Conservation (phyloP, 23 tunicate genomes). For the Trididemnum nubilum region DNA sequence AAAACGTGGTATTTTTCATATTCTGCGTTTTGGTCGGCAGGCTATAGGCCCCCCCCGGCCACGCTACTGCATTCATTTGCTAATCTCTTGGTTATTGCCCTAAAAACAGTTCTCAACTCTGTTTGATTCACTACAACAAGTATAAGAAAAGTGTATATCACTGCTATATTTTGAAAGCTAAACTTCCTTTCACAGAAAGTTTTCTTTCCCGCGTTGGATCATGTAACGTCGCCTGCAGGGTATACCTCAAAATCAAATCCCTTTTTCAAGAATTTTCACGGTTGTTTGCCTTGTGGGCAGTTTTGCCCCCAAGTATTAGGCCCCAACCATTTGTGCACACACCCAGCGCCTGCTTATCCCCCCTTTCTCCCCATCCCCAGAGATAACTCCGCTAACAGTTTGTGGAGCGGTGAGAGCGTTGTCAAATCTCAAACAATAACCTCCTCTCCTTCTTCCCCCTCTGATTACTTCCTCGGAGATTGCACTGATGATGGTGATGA, state of each 20-base stretch:
- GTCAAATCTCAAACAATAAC: not conserved
- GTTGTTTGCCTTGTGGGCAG: not conserved
- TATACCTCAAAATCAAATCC: not conserved
- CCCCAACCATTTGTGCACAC: not conserved
- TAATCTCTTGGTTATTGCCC: too few species aligned
- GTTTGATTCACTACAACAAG: not conserved
- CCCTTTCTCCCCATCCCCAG: not conserved
- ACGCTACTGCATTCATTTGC: too few species aligned
- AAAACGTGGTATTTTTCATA: too few species aligned
- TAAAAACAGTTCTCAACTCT: not conserved
- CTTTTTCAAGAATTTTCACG: not conserved
- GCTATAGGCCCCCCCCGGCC: too few species aligned
- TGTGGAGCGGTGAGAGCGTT: not conserved
- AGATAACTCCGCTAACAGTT: not conserved
- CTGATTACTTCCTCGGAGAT: not conserved
- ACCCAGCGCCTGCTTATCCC: not conserved
- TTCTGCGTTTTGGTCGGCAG: too few species aligned
- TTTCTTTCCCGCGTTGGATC: not conserved
- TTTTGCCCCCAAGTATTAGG: not conserved
- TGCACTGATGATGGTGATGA: not conserved
- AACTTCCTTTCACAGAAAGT: not conserved
- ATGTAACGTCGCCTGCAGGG: not conserved
- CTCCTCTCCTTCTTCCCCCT: too few species aligned
- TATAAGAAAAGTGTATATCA: not conserved
- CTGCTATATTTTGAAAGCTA: too few species aligned